phyloP scores from a whole-genome alignment of 2,113 vertebrate genomes.

The Procapra przewalskii region DNA sequence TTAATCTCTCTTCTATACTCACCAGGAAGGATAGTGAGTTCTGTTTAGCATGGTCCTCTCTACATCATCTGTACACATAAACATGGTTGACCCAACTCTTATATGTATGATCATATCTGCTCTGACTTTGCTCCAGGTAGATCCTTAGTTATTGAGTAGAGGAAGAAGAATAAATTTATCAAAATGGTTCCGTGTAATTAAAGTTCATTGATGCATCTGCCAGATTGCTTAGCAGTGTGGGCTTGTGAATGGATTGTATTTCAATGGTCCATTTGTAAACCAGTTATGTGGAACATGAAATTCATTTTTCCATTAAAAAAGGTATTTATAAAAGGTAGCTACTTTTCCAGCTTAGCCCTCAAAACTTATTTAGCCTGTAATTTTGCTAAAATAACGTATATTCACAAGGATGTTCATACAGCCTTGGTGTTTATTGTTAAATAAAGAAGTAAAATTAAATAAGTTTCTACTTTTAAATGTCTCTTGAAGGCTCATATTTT shows the following conservation, averaged over 20 bases:
- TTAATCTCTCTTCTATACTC: background rate
- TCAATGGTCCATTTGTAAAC: background rate
- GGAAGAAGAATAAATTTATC: background rate
- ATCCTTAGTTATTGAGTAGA: background rate
- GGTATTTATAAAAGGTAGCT: background rate
- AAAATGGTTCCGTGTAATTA: conserved; percentile 1
- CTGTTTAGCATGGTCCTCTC: background rate
- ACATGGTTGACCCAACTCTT: background rate
- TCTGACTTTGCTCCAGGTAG: background rate
- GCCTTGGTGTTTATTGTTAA: background rate
- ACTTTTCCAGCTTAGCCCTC: background rate
- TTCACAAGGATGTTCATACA: background rate
- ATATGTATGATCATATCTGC: background rate
- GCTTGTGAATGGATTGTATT: background rate
- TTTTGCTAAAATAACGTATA: background rate
- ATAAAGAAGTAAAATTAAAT: background rate
- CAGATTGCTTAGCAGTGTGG: background rate
- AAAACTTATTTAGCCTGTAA: background rate
- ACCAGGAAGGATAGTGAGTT: background rate
- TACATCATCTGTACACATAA: background rate
- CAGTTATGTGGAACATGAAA: background rate
- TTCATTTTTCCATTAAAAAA: conserved; percentile 32
- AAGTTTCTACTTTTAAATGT: background rate
- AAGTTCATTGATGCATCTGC: background rate
- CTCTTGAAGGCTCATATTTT: background rate